Evolutionary conservation across 2,888 invertebrate species (phyloP).

Genomic region (Barypeithes pellucidus): DNA sequence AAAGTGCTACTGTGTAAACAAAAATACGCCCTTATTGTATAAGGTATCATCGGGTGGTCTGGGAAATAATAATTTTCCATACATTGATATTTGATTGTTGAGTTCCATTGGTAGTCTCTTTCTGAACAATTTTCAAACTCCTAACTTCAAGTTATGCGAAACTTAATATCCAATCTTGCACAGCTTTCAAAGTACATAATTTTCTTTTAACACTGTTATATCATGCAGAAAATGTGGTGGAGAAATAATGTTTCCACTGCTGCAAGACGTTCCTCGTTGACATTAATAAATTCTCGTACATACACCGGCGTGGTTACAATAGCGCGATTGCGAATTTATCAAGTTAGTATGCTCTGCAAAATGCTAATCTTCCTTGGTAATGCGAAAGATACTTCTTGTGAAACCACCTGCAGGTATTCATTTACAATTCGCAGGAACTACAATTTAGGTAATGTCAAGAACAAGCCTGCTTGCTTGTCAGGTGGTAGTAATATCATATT

Average conservation of each 20-base stretch:
- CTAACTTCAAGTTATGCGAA: background rate
- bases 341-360: background rate
- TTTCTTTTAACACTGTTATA: background rate
- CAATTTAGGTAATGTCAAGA: slow-evolving; percentile 8
- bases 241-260: slow-evolving; percentile 21
- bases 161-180: background rate
- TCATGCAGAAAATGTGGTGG: background rate
- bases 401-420: slow-evolving; percentile 14
- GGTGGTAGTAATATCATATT: too few relatives aligned
- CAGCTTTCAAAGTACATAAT: background rate
- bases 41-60: too few relatives aligned
- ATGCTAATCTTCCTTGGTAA: slow-evolving; percentile 20
- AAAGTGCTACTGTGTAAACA: too few relatives aligned
- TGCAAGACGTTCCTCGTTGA: slow-evolving; percentile 19
- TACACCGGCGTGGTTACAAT: slow-evolving; percentile 3
- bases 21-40: too few relatives aligned
- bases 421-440: slow-evolving; percentile 1
- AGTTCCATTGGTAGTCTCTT: too few relatives aligned
- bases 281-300: slow-evolving; percentile 21
- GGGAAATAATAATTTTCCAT: too few relatives aligned
- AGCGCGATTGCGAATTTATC: slow-evolving; percentile 18
- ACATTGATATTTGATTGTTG: too few relatives aligned
- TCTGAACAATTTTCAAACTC: too few relatives aligned
- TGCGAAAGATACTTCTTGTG: slow-evolving; percentile 12
- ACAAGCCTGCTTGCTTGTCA: too few relatives aligned